Conservation (phyloP, 2,888 invertebrate genomes). For the Hypena proboscidalis region DNA sequence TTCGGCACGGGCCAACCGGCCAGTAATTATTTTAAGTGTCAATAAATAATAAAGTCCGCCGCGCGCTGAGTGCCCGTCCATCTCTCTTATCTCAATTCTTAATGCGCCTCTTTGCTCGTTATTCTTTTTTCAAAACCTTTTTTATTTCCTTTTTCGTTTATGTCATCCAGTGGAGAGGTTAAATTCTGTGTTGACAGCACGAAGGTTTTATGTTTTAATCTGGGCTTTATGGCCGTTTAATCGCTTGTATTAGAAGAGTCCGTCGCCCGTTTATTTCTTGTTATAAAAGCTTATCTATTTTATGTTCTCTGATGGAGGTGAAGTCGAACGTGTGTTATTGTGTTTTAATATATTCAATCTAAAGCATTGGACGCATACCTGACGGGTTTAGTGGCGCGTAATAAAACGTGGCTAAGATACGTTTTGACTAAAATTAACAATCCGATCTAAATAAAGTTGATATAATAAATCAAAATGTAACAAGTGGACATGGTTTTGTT, state of each 20-base stretch:
- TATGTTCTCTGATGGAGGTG: slow-evolving; percentile 59
- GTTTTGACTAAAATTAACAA: slow-evolving; percentile 54
- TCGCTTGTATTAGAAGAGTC: slow-evolving; percentile 65
- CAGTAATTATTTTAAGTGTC: slow-evolving; percentile 84
- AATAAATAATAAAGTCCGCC: slow-evolving; percentile 84
- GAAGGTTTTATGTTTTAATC: slow-evolving; percentile 84
- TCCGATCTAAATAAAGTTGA: slow-evolving; percentile 56
- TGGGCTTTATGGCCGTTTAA: slow-evolving; percentile 72
- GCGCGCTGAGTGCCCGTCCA: slow-evolving; percentile 83
- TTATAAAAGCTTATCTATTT: slow-evolving; percentile 65
- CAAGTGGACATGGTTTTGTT: slow-evolving; percentile 68
- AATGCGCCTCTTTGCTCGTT: slow-evolving; percentile 83
- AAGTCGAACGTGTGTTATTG: slow-evolving; percentile 46
- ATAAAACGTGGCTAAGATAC: slow-evolving; percentile 48
- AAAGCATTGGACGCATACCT: slow-evolving; percentile 37
- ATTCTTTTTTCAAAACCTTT: slow-evolving; percentile 66
- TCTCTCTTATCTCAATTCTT: slow-evolving; percentile 84
- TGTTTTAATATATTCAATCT: slow-evolving; percentile 52
- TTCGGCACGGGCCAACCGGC: slow-evolving; percentile 81
- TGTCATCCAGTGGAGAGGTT: slow-evolving; percentile 74
- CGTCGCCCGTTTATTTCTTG: slow-evolving; percentile 49
- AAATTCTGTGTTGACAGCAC: slow-evolving; percentile 82
- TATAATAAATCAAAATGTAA: slow-evolving; percentile 69
- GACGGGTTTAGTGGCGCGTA: slow-evolving; percentile 42
- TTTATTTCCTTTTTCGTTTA: slow-evolving; percentile 71